Percentiles rank a stretch among this genome's conserved stretches.
phyloP scores from a whole-genome alignment of 2,113 vertebrate genomes.

The Istiophorus platypterus region DNA sequence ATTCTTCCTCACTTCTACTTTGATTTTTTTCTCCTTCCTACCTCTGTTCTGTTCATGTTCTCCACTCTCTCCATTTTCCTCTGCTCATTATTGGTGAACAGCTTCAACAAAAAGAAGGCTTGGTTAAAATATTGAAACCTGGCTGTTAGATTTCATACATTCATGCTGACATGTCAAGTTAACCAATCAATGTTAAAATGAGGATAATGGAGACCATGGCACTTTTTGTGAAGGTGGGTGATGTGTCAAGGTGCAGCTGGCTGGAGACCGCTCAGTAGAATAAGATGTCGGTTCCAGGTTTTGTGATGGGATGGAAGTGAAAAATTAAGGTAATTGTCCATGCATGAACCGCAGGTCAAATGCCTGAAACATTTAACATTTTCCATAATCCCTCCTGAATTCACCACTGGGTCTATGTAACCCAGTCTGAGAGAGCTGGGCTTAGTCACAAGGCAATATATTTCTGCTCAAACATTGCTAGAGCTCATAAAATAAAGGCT shows the following conservation, averaged over 20 bases:
- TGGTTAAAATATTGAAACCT: constrained; percentile 60
- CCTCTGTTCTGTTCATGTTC: not conserved
- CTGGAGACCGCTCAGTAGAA: constrained; percentile 22
- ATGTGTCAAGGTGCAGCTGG: constrained; percentile 28
- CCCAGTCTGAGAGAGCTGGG: constrained; percentile 4
- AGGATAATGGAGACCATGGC: constrained; percentile 40
- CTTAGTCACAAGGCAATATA: constrained; percentile 45
- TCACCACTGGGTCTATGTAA: constrained; percentile 50
- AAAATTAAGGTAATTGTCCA: constrained; percentile 25
- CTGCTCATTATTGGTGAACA: constrained; percentile 61
- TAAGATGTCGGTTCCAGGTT: constrained; percentile 22
- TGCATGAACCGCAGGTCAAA: constrained; percentile 35
- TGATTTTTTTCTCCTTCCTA: not conserved
- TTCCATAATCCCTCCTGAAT: constrained; percentile 34
- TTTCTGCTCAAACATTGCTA: constrained; percentile 8
- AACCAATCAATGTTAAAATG: constrained; percentile 35
- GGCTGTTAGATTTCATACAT: constrained; percentile 52
- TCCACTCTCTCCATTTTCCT: constrained; percentile 7
- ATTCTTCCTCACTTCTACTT: constrained; percentile 15
- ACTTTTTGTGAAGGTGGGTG: constrained; percentile 6
- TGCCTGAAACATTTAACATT: constrained; percentile 32
- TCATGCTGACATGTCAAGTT: constrained; percentile 57
- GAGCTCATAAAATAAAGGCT: constrained; percentile 53
- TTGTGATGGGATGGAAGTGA: not conserved
- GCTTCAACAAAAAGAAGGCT: constrained; percentile 29